A percentile compares a stretch with the other conserved stretches of the same genome.
These are phyloP conservation scores for Siderastrea radians DNA, from an alignment of 92 coral and sea anemone species.

Conservation along the genomic window DNA sequence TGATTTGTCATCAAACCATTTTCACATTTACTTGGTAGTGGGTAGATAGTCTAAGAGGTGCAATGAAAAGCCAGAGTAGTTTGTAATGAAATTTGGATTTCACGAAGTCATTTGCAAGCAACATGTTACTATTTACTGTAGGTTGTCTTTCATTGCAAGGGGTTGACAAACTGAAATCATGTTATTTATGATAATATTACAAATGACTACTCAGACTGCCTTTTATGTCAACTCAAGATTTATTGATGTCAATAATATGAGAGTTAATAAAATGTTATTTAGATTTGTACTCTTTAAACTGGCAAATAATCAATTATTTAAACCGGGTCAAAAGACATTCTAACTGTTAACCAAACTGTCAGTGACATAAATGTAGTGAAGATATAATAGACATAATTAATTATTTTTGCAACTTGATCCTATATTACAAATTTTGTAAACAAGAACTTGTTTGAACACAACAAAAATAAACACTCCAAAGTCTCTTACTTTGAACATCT, in stretches of 20 bases:
- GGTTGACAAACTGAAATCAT: not conserved
- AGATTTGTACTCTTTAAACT: not conserved
- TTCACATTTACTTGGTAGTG: not conserved
- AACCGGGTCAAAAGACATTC: not conserved
- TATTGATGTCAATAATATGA: not conserved
- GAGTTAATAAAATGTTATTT: not conserved
- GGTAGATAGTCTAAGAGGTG: not conserved
- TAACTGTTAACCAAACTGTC: slow-evolving; percentile 9
- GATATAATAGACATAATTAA: not conserved
- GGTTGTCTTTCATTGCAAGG: not conserved
- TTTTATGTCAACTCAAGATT: slow-evolving; percentile 12
- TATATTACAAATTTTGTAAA: not conserved
- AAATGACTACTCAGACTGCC: slow-evolving; percentile 12
- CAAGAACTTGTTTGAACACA: not conserved
- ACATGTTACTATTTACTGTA: not conserved
- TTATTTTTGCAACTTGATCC: not conserved
- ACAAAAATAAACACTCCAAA: not conserved
- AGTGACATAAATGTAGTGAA: not conserved
- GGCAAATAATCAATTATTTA: not conserved
- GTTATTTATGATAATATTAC: not conserved
- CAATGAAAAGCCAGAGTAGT: slow-evolving; percentile 5
- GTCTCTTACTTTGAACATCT: slow-evolving; percentile 10
- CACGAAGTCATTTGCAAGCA: not conserved
- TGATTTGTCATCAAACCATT: slow-evolving; percentile 9
- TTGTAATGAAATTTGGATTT: slow-evolving; percentile 5